Percentiles rank a stretch among this genome's conserved stretches.
Evolutionary conservation across 2,113 vertebrate species (phyloP).

Genomic region (Megaptera novaeangliae): DNA sequence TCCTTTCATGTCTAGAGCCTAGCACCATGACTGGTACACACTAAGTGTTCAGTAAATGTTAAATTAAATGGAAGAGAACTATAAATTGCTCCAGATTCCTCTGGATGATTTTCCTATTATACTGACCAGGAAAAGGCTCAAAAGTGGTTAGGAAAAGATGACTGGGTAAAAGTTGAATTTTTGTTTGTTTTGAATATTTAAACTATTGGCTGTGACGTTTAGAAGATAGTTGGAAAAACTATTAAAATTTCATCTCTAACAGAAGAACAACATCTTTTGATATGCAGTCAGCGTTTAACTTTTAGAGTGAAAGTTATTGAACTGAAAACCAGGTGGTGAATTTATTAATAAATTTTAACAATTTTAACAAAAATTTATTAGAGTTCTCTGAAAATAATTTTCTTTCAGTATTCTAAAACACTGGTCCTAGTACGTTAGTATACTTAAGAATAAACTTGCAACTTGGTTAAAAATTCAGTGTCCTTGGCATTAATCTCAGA

Average conservation of each 20-base stretch:
- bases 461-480: neutral
- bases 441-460: neutral
- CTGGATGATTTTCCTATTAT: neutral
- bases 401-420: neutral
- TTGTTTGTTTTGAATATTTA: conserved; percentile 29
- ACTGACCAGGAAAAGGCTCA: neutral
- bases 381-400: neutral
- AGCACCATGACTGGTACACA: neutral
- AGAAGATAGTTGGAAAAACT: neutral
- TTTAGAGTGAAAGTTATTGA: neutral
- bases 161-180: neutral
- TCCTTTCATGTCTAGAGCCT: neutral
- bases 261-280: neutral
- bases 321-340: neutral
- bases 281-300: neutral
- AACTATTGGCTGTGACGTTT: conserved; percentile 27
- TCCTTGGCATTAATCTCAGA: neutral
- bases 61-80: neutral
- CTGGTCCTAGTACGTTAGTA: neutral
- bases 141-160: neutral
- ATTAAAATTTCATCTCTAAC: neutral
- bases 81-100: neutral
- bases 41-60: neutral
- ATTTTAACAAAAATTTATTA: neutral
- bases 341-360: neutral